Percentiles rank a stretch among this genome's conserved stretches.
phyloP scores from a whole-genome alignment of 1,140 invertebrate species.

The Drosophila nikananu region DNA sequence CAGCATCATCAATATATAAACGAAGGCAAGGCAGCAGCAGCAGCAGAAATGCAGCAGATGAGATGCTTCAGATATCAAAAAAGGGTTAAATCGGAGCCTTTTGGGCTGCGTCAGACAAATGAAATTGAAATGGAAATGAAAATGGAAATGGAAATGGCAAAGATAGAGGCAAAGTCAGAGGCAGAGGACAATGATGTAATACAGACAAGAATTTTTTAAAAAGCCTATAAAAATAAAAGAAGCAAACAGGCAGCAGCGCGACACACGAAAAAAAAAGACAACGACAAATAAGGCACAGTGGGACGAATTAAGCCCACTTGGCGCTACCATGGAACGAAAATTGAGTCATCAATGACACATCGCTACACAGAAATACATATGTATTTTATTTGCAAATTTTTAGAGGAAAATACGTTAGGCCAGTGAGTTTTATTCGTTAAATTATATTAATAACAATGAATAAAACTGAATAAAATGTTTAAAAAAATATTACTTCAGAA shows the following conservation, averaged over 20 bases:
- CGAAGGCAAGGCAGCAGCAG: background rate
- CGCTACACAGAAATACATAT: background rate
- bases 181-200: slow-evolving; percentile 46
- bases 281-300: slow-evolving; percentile 31
- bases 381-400: background rate
- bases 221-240: slow-evolving; percentile 47
- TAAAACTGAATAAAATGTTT: background rate
- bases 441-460: background rate
- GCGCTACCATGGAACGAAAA: background rate
- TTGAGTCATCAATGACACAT: slow-evolving; percentile 22
- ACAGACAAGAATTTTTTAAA: slow-evolving; percentile 48
- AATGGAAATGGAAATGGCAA: background rate
- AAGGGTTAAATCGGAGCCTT: slow-evolving; percentile 22
- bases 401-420: background rate
- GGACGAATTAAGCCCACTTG: slow-evolving; percentile 21
- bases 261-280: slow-evolving; percentile 1
- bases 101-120: slow-evolving; percentile 23
- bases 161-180: background rate
- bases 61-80: slow-evolving; percentile 22
- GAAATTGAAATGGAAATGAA: slow-evolving; percentile 35
- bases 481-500: background rate
- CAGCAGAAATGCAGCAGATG: slow-evolving; percentile 26
- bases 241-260: slow-evolving; percentile 5
- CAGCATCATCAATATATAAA: slow-evolving; percentile 30
- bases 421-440: background rate